These are phyloP conservation scores for Gallinago stenura DNA, from an alignment of 2,797 vertebrate species.

Conservation along the genomic window DNA sequence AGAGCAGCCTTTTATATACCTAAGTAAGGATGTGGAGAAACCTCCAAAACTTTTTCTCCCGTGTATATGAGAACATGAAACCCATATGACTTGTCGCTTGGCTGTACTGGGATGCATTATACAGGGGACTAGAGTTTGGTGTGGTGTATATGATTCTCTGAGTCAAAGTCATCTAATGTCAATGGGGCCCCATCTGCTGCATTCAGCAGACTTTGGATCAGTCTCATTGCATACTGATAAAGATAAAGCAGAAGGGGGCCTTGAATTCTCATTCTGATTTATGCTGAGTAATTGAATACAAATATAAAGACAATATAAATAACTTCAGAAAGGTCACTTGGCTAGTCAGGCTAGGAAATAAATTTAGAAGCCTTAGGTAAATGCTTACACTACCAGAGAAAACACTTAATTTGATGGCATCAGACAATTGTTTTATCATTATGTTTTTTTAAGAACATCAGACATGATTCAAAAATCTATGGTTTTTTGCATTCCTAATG, in stretches of 20 bases:
- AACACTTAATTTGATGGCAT: neutral
- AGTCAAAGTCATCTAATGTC: conserved; percentile 56
- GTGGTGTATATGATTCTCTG: neutral
- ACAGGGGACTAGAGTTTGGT: neutral
- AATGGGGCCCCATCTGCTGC: neutral
- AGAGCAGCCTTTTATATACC: neutral
- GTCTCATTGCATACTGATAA: conserved; percentile 45
- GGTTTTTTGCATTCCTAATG: conserved; percentile 7
- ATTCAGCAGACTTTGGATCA: conserved; percentile 55
- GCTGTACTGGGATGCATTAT: neutral
- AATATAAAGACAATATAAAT: conserved; percentile 62
- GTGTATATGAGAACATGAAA: neutral
- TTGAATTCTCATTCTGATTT: conserved; percentile 66
- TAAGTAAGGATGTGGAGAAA: neutral
- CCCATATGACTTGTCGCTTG: neutral
- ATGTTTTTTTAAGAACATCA: neutral
- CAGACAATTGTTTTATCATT: neutral
- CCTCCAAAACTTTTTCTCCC: neutral
- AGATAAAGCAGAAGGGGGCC: conserved; percentile 24
- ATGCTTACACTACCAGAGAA: neutral
- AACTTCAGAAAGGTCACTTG: conserved; percentile 57
- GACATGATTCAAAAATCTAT: conserved; percentile 9
- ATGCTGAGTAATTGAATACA: conserved; percentile 65
- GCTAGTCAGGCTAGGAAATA: conserved; percentile 34
- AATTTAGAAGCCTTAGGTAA: conserved; percentile 36